A percentile compares a stretch with the other conserved stretches of the same genome.
Conservation (phyloP, 2,797 vertebrate genomes). For the Tamandua tetradactyla region DNA sequence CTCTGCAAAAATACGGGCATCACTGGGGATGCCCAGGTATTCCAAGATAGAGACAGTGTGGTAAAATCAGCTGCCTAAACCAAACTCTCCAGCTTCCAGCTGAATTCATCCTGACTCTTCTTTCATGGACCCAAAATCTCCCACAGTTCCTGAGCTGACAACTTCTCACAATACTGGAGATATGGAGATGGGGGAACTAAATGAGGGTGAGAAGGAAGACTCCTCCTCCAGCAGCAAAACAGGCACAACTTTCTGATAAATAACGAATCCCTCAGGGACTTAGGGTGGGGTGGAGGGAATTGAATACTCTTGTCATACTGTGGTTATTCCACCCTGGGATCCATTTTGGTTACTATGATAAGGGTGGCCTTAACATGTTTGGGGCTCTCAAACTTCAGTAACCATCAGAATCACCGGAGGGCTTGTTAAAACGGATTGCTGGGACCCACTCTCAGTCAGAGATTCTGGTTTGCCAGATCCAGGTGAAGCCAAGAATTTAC, state of each 20-base stretch:
- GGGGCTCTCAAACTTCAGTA: background rate
- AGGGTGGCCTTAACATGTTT: background rate
- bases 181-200: background rate
- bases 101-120: background rate
- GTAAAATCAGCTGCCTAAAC: background rate
- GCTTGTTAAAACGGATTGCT: background rate
- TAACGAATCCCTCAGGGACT: background rate
- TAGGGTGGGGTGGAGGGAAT: accelerated
- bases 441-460: too few relatives aligned
- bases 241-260: background rate
- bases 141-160: background rate
- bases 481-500: background rate
- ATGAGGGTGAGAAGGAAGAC: background rate
- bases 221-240: background rate
- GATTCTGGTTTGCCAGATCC: background rate
- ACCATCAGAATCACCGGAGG: background rate
- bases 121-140: background rate
- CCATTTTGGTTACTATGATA: background rate
- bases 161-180: background rate
- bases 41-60: background rate
- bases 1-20: too few relatives aligned
- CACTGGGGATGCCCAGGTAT: background rate
- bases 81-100: background rate
- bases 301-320: background rate
- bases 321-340: background rate